Evolutionary conservation across 2,888 invertebrate species (phyloP), one percentile per base, ranked within the genome.

Genomic region (Seira ritae): DNA sequence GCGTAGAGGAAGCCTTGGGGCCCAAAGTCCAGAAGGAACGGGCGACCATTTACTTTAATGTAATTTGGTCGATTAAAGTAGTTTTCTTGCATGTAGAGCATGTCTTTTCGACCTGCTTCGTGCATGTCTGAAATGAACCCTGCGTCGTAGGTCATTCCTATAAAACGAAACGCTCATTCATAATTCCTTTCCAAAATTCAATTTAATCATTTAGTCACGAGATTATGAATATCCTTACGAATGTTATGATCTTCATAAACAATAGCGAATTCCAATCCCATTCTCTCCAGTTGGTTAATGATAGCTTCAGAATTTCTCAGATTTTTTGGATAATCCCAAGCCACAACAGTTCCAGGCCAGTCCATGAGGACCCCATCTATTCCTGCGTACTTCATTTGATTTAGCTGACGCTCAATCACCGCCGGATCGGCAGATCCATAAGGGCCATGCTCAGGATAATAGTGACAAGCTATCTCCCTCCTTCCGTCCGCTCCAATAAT

Each of bases 221-320:
- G 12, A 46, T 12, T 46, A 10, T 8, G 46, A 46, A 46, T 10
- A 46, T 46, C 12, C 10, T 60, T 17, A 73, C 73, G 62, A 37
- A 87, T 75, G 55, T 88, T 88, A 23, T 86, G 85, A 67, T 88
- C 88, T 72, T 88, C 88, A 66, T 88, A 87, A 10, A 86, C 85
- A 66, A 88, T 86, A 20, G 86, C 87, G 19, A 85, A 88, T 77
- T 86, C 85, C 68, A 88, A 60, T 6, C 87, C 88, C 15, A 84
- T 23, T 15, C 78, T 42, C 23, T 84, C 80, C 23, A 73, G 17
- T 15, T 75, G 70, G 4, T 31, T 69, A 77, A 87, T 87, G 17
- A 88, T 77, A 10, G 84, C 86, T 17, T 85, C 80, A 22, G 80
- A 60, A 60, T 88, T 88, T 31, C 31, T 17, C 17, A 76, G 75